Conservation (phyloP, 2,888 invertebrate species). For the Atherix ibis region DNA sequence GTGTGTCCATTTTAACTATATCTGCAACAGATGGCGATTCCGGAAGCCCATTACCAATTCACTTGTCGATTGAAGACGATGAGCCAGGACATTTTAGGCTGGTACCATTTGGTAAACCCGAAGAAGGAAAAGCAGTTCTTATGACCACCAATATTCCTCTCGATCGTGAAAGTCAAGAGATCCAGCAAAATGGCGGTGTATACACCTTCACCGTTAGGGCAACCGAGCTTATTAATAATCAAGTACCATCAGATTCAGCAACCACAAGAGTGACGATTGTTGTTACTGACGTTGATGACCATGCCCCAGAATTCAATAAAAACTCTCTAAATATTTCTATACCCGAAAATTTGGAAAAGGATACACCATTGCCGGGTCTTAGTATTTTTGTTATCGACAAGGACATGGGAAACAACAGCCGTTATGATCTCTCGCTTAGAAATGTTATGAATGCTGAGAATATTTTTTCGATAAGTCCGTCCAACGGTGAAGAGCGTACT, state of each 20-base stretch:
- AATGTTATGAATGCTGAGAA: slow-evolving; percentile 42
- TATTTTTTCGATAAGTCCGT: slow-evolving; percentile 48
- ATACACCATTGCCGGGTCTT: slow-evolving; percentile 52
- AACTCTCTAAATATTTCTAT: slow-evolving; percentile 50
- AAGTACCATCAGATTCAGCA: slow-evolving; percentile 50
- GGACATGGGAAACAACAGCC: slow-evolving; percentile 58
- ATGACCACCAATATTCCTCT: slow-evolving; percentile 48
- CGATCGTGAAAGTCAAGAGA: slow-evolving; percentile 57
- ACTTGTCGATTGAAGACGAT: slow-evolving; percentile 55
- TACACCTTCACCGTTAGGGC: slow-evolving; percentile 58
- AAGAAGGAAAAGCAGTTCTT: slow-evolving; percentile 39
- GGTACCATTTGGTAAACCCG: slow-evolving; percentile 33
- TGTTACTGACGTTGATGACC: slow-evolving; percentile 64
- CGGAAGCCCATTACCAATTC: slow-evolving; percentile 50
- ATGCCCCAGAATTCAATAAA: slow-evolving; percentile 54
- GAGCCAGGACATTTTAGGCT: slow-evolving; percentile 50
- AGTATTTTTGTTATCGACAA: slow-evolving; percentile 57
- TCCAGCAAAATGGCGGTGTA: slow-evolving; percentile 62
- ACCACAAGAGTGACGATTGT: slow-evolving; percentile 57
- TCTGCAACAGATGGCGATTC: slow-evolving; percentile 68
- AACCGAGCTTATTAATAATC: slow-evolving; percentile 55
- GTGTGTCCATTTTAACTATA: slow-evolving; percentile 51
- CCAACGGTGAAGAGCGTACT: slow-evolving; percentile 52
- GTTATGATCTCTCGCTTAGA: slow-evolving; percentile 44
- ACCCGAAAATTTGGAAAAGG: slow-evolving; percentile 57